Conservation (phyloP, 92 coral and sea anemone genomes). For the Palythoa grandis region DNA sequence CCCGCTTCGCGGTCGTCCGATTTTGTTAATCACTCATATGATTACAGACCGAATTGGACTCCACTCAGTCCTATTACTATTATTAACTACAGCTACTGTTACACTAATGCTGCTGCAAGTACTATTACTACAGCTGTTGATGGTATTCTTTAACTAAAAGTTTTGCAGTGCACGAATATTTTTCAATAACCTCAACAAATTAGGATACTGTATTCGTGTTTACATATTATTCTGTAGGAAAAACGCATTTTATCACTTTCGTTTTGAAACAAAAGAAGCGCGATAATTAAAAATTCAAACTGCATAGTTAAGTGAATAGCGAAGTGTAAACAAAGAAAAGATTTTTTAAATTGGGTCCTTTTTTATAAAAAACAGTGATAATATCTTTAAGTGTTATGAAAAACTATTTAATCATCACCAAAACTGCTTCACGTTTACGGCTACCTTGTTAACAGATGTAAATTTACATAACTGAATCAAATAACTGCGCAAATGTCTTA, state of each 20-base stretch:
- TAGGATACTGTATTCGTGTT: not conserved
- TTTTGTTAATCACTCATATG: too few relatives aligned
- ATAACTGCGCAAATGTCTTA: constrained; percentile 41
- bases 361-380: not conserved
- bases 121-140: not conserved
- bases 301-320: not conserved
- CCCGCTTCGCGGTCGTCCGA: too few relatives aligned
- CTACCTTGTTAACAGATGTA: not conserved
- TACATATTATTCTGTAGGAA: not conserved
- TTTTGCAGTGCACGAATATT: not conserved
- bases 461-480: not conserved
- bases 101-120: not conserved
- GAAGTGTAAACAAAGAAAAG: not conserved
- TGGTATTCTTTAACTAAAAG: not conserved
- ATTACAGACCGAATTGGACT: too few relatives aligned
- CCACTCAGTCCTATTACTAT: not conserved
- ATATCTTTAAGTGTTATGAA: not conserved
- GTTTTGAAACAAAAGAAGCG: not conserved
- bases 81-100: not conserved
- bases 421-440: not conserved
- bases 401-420: not conserved
- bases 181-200: not conserved
- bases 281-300: not conserved
- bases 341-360: not conserved
- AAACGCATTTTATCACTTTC: not conserved